Evolutionary conservation across 2,113 vertebrate genomes (phyloP).

Genomic region (Aix galericulata): DNA sequence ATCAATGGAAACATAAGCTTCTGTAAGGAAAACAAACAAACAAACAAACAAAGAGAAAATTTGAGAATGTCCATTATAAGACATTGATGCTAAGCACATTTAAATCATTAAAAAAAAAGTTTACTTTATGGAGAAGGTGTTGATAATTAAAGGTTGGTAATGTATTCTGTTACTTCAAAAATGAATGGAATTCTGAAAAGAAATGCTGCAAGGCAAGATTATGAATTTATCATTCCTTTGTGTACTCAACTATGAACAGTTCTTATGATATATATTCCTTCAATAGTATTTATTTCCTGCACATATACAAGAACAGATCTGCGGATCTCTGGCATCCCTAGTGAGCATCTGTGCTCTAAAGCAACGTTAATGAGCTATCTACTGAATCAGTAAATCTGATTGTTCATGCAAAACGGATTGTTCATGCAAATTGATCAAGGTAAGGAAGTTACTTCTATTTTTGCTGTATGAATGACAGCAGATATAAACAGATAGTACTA

Average conservation of each 20-base stretch:
- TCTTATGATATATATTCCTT: background rate
- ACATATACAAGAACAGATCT: background rate
- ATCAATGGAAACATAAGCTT: background rate
- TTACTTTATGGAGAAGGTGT: background rate
- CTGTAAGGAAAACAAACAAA: background rate
- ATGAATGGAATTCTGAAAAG: conserved; percentile 8
- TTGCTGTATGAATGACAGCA: conserved; percentile 27
- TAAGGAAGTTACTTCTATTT: conserved; percentile 42
- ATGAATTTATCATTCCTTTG: conserved; percentile 17
- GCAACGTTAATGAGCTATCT: conserved; percentile 10
- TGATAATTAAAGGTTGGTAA: background rate
- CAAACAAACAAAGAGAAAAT: background rate
- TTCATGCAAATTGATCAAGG: conserved; percentile 52
- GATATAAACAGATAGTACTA: background rate
- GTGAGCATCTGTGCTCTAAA: conserved; percentile 45
- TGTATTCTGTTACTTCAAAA: background rate
- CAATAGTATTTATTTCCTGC: conserved; percentile 21
- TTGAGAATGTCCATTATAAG: background rate
- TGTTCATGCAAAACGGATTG: conserved; percentile 55
- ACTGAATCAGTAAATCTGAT: conserved; percentile 59
- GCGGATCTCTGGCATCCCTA: background rate
- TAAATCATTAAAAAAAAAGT: background rate
- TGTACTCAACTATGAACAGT: background rate
- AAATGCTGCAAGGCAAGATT: background rate
- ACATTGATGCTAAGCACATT: background rate